These are phyloP conservation scores for Callyntrura guangdongensis DNA, from an alignment of 2,888 invertebrate genomes.

Conservation along the genomic window DNA sequence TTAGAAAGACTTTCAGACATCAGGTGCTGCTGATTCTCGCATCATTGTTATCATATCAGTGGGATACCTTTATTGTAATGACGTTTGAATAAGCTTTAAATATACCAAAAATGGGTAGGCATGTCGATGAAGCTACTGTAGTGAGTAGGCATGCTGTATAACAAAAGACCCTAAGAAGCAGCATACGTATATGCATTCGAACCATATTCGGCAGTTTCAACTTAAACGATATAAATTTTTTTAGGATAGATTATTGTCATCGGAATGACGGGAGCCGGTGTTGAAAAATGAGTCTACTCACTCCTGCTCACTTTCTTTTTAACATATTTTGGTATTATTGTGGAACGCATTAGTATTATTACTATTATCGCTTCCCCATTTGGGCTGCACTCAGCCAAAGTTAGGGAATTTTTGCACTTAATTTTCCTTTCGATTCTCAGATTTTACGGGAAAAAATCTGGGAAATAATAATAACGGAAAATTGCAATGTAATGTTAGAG, in stretches of 20 bases:
- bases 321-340: neutral
- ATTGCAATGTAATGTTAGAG: conserved; percentile 29
- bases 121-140: conserved; percentile 24
- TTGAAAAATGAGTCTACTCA: conserved; percentile 64
- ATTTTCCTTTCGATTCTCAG: conserved; percentile 52
- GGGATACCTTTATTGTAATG: conserved; percentile 9
- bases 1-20: neutral
- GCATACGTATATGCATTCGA: neutral
- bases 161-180: conserved; percentile 11
- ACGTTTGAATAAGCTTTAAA: neutral
- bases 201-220: conserved; percentile 13
- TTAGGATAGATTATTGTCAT: conserved; percentile 8
- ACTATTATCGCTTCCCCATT: neutral
- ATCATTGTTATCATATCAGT: conserved; percentile 29
- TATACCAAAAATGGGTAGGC: conserved; percentile 19
- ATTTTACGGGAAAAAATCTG: conserved; percentile 34
- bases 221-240: neutral
- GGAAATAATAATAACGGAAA: conserved; percentile 26
- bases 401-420: conserved; percentile 14
- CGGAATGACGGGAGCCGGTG: conserved; percentile 20
- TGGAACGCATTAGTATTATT: neutral
- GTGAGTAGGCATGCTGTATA: neutral
- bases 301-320: conserved; percentile 28
- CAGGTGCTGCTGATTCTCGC: neutral
- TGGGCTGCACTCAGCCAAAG: neutral